Evolutionary conservation across 2,888 invertebrate species (phyloP).

Genomic region (Caenorhabditis uteleia): DNA sequence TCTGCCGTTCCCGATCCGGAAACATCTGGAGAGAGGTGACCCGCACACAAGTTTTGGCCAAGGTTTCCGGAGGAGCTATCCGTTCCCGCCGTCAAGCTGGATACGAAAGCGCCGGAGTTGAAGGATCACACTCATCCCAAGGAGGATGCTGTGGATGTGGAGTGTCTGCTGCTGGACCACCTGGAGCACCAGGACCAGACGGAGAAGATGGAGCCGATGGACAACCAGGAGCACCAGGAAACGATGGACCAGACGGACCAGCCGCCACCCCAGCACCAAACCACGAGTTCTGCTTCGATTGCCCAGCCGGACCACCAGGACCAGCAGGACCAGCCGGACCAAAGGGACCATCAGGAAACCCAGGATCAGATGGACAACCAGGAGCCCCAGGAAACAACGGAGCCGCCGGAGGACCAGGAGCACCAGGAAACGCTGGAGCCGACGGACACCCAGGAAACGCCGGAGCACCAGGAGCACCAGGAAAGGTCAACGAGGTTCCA

Average conservation of each 20-base stretch:
- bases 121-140: conserved; percentile 29
- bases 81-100: conserved; percentile 53
- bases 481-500: conserved; percentile 51
- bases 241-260: conserved; percentile 60
- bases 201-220: conserved; percentile 54
- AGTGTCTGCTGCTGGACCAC: conserved; percentile 48
- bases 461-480: conserved; percentile 56
- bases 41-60: conserved; percentile 57
- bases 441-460: conserved; percentile 55
- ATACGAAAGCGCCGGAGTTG: conserved; percentile 45
- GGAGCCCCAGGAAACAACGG: conserved; percentile 54
- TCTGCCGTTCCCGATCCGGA: conserved; percentile 61
- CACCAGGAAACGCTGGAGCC: conserved; percentile 54
- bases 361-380: conserved; percentile 49
- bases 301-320: conserved; percentile 58
- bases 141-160: conserved; percentile 60
- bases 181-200: conserved; percentile 50
- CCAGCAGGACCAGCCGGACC: conserved; percentile 54
- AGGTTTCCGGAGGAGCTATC: conserved; percentile 51
- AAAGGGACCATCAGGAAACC: conserved; percentile 58
- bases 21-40: conserved; percentile 64
- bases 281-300: conserved; percentile 55
- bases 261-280: conserved; percentile 56
- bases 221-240: conserved; percentile 55
- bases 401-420: conserved; percentile 53